Evolutionary conservation across 30 jellyfish, hydroid and myxozoan species (phyloP).

Genomic region (Catostylus mosaicus): DNA sequence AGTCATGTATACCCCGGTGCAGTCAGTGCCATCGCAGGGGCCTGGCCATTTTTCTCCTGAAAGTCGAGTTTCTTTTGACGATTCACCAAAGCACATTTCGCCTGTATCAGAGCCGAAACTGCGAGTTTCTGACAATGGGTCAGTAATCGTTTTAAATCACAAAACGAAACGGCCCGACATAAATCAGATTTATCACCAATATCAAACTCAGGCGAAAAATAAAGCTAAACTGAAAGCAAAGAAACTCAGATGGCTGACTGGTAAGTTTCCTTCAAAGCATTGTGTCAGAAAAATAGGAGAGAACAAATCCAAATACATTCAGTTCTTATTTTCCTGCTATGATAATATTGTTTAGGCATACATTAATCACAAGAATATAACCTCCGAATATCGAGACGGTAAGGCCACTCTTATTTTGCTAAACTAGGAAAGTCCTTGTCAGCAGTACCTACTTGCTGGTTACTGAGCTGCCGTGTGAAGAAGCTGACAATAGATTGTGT

Average conservation of each 20-base stretch:
- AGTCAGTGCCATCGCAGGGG: background rate
- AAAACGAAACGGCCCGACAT: conserved; percentile 26
- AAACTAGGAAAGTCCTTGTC: no score
- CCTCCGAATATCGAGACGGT: no score
- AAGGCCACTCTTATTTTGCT: no score
- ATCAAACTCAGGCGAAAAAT: conserved; percentile 15
- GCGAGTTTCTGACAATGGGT: conserved; percentile 44
- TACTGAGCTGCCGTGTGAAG: no score
- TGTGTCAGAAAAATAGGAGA: no score
- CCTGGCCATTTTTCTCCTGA: conserved; percentile 60
- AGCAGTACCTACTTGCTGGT: no score
- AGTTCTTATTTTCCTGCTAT: no score
- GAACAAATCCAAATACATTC: no score
- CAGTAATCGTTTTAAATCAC: conserved; percentile 46
- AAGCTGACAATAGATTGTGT: no score
- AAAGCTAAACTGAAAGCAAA: conserved; percentile 21
- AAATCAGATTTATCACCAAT: conserved; percentile 23
- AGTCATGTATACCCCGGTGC: background rate
- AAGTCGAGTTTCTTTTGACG: background rate
- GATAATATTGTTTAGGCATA: no score
- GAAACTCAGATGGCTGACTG: conserved; percentile 28
- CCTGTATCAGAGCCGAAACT: conserved; percentile 58
- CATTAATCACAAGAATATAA: no score
- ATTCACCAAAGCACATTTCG: conserved; percentile 25
- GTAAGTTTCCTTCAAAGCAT: conserved; percentile 18